Percentiles rank a stretch among this genome's conserved stretches.
Evolutionary conservation across 2,888 invertebrate genomes (phyloP).

Genomic region (Drosophila eohydei): DNA sequence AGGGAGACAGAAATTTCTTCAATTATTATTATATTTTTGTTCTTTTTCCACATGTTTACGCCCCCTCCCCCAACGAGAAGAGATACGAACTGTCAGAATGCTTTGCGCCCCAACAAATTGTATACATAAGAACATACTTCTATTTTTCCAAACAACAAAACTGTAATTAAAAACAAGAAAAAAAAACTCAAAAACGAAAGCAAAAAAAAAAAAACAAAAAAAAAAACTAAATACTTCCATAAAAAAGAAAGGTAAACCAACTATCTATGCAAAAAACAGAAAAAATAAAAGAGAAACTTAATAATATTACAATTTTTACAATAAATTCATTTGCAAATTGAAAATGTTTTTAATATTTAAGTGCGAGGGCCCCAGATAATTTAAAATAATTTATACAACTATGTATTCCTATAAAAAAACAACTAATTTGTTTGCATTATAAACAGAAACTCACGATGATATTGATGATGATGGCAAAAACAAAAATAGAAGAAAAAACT

Average conservation of each 20-base stretch:
- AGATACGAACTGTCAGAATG: conserved; percentile 61
- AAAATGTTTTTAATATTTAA: conserved; percentile 30
- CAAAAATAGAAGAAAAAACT: conserved; percentile 20
- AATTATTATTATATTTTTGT: conserved; percentile 42
- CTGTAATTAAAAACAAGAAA: conserved; percentile 51
- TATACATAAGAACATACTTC: conserved; percentile 55
- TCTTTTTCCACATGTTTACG: conserved; percentile 54
- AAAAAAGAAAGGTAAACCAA: conserved; percentile 17
- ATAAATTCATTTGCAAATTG: conserved; percentile 24
- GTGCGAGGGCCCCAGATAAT: conserved; percentile 55
- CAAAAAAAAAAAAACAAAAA: conserved; percentile 19
- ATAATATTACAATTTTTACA: conserved; percentile 18
- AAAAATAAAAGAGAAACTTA: conserved; percentile 13
- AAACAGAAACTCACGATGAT: conserved; percentile 31
- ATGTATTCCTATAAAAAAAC: conserved; percentile 66
- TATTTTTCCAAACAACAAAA: conserved; percentile 68
- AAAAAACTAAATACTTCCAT: conserved; percentile 53
- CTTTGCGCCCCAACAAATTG: conserved; percentile 55
- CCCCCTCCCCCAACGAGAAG: conserved; percentile 47
- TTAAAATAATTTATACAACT: conserved; percentile 57
- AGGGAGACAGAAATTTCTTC: conserved; percentile 29
- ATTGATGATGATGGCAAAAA: conserved; percentile 18
- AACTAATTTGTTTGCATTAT: conserved; percentile 51
- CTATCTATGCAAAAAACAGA: neutral
- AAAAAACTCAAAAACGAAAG: conserved; percentile 27